Percentiles rank a stretch among this genome's conserved stretches.
These are phyloP conservation scores for Solenopsis fugax DNA, from an alignment of 1,140 invertebrate genomes.

Conservation along the genomic window DNA sequence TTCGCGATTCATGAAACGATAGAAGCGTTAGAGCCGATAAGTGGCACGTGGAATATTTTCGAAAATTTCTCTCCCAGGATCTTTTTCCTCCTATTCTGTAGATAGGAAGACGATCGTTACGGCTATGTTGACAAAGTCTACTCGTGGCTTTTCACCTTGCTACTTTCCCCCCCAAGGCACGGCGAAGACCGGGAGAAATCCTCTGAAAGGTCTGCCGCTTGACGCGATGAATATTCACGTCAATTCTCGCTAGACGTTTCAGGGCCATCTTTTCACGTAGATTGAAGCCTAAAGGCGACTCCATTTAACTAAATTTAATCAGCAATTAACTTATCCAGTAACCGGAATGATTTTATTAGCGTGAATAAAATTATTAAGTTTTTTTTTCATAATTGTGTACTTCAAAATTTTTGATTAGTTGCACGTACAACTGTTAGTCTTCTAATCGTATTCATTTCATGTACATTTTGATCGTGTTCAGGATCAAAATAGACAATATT, in stretches of 20 bases:
- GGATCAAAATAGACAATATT: too few relatives aligned
- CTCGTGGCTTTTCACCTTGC: neutral
- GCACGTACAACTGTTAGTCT: too few relatives aligned
- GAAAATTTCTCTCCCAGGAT: neutral
- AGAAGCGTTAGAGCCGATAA: neutral
- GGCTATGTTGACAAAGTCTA: neutral
- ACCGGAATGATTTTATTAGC: neutral
- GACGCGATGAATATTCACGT: conserved; percentile 13
- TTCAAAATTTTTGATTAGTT: too few relatives aligned
- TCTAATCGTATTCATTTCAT: too few relatives aligned
- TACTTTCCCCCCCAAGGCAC: conserved; percentile 22
- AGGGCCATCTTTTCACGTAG: neutral
- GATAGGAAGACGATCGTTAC: neutral
- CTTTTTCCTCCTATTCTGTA: neutral
- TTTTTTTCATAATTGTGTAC: neutral
- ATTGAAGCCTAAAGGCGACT: neutral
- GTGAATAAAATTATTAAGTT: neutral
- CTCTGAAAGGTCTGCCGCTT: neutral
- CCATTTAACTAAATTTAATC: neutral
- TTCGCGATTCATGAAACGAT: conserved; percentile 20
- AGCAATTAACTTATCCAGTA: neutral
- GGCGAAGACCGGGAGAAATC: conserved; percentile 26
- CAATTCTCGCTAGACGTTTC: neutral
- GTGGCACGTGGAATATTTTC: neutral
- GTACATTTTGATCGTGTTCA: too few relatives aligned